Base-by-base conservation (phyloP, 1,140 invertebrate genomes). In the Caerostris darwini region DNA sequence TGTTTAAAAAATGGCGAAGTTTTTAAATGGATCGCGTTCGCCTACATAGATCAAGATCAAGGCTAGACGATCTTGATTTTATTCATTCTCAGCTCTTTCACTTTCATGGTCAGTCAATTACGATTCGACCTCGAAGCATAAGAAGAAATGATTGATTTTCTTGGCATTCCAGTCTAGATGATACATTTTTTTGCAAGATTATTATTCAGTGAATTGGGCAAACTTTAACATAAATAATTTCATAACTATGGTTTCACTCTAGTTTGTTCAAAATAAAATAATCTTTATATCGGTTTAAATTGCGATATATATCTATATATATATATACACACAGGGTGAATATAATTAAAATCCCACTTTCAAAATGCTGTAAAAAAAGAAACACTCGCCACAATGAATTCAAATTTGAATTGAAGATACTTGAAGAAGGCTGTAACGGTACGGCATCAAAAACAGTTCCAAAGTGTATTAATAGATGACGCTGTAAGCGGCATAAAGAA, bases 91-190 rank as follows among this genome's bases (percentile, higher is more conserved):
- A 85, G 82, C 57, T 85, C 53, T 85, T 85, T 85, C 53, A 85
- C 82, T 85, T 85, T 85, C 82, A 85, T 85, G 82, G 82, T 85
- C 82, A 85, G 56, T 58, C 54, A 85, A 85, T 85, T 85, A 85
- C 54, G 5, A n/a, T 85, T 85, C 50, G 54, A 58, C 82, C 82
- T 85, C 82, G 17, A 85, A 85, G 56, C 82, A 77, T 77, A 77
- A 77, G 71, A 5, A 77, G 71, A 77, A 77, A 77, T 77, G 71
- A 77, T 77, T 77, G 34, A 77, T 77, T 77, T 77, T 34, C 71
- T 77, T 77, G 71, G 14, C 71, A 77, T 77, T 77, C 71, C 71
- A 77, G 71, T 77, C 71, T 77, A 19, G 71, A 77, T 77, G 71
- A 77, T 77, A 77, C 71, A 77, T 77, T 77, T 77, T n/a, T 77